These are phyloP conservation scores for Scatophagus argus DNA, from an alignment of 2,113 vertebrate genomes.

Conservation along the genomic window DNA sequence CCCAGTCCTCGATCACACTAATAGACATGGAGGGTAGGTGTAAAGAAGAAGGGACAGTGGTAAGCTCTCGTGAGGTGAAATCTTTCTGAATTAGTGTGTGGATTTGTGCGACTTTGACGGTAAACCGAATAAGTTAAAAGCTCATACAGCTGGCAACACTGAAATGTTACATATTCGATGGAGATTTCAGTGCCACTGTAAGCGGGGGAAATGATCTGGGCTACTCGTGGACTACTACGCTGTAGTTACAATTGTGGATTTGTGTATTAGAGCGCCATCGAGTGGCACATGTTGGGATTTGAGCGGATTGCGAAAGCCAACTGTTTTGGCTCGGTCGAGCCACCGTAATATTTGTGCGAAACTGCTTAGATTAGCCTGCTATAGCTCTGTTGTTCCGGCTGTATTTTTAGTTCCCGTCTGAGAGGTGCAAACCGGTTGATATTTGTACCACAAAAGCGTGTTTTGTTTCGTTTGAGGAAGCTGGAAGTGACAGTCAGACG, in stretches of 20 bases:
- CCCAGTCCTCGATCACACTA: not conserved
- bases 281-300: slow-evolving; percentile 13
- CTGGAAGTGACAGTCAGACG: not conserved
- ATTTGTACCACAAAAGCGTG: not conserved
- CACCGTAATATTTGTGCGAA: slow-evolving; percentile 45
- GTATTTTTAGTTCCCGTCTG: slow-evolving; percentile 24
- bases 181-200: not conserved
- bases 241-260: not conserved
- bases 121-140: not conserved
- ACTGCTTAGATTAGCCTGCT: slow-evolving; percentile 21
- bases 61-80: not conserved
- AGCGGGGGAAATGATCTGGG: not conserved
- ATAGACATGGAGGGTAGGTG: no score
- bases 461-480: not conserved
- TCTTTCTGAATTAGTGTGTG: no score
- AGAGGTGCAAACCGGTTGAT: not conserved
- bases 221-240: not conserved
- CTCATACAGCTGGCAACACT: not conserved
- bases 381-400: not conserved
- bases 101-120: not conserved
- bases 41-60: not conserved
- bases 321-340: slow-evolving; percentile 9
- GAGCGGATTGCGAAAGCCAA: not conserved
- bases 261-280: slow-evolving; percentile 41
- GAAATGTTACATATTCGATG: not conserved